A percentile compares a stretch with the other conserved stretches of the same genome.
Conservation (phyloP, 2,888 invertebrate species). For the Aphidius colemani region DNA sequence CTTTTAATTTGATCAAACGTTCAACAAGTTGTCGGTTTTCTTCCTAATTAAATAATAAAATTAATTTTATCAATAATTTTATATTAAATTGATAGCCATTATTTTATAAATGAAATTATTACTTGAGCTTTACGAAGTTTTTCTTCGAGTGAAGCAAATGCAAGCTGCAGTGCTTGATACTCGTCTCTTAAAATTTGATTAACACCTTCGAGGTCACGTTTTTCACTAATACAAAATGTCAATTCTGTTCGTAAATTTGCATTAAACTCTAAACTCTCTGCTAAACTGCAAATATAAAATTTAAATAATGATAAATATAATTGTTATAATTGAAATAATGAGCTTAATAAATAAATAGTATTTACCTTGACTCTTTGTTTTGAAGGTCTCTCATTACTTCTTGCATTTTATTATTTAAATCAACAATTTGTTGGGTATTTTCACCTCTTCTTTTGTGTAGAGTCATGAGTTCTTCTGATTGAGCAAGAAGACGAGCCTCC, state of each 20-base stretch:
- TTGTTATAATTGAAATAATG: background rate
- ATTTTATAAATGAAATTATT: slow-evolving; percentile 32
- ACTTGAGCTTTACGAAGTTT: slow-evolving; percentile 84
- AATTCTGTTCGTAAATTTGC: slow-evolving; percentile 74
- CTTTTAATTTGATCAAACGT: slow-evolving; percentile 87
- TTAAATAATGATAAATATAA: slow-evolving; percentile 2
- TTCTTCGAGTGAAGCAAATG: slow-evolving; percentile 87
- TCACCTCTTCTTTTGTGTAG: slow-evolving; percentile 88
- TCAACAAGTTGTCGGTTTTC: slow-evolving; percentile 86
- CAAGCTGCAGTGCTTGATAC: slow-evolving; percentile 90
- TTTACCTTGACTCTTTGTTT: slow-evolving; percentile 73
- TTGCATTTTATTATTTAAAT: slow-evolving; percentile 82
- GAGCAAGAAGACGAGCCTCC: slow-evolving; percentile 82
- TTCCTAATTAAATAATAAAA: slow-evolving; percentile 68
- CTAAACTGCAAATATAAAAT: slow-evolving; percentile 63
- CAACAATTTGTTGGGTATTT: slow-evolving; percentile 91
- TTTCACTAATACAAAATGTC: slow-evolving; percentile 72
- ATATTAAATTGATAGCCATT: slow-evolving; percentile 10
- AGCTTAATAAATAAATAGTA: background rate
- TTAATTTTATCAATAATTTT: slow-evolving; percentile 19
- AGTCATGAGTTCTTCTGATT: slow-evolving; percentile 93
- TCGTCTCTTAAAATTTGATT: slow-evolving; percentile 92
- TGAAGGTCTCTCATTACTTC: slow-evolving; percentile 80
- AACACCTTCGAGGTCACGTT: slow-evolving; percentile 77
- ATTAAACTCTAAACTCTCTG: slow-evolving; percentile 71